These are phyloP conservation scores for Nyctalus aviator DNA, from an alignment of 2,797 vertebrate genomes.

Conservation along the genomic window DNA sequence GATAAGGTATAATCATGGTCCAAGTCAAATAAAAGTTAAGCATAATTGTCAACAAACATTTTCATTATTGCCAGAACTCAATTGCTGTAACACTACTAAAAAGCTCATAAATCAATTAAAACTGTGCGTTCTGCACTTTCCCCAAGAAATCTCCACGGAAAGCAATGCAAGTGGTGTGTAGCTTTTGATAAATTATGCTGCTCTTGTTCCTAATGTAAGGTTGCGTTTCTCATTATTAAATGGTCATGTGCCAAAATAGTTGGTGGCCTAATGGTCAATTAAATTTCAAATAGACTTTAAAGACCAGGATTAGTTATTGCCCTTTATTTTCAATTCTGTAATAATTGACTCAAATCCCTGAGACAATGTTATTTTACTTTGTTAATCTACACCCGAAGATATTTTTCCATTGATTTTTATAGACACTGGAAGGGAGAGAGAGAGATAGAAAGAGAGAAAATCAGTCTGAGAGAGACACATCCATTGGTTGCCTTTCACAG, in stretches of 20 bases:
- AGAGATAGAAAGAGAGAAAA: no score
- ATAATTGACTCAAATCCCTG: conserved; percentile 63
- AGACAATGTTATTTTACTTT: conserved; percentile 33
- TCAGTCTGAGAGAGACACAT: no score
- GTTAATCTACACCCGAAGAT: no score
- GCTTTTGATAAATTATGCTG: neutral
- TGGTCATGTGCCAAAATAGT: neutral
- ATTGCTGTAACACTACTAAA: conserved; percentile 33
- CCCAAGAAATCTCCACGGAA: conserved; percentile 40
- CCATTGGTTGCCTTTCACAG: no score
- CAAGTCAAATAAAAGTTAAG: conserved; percentile 35
- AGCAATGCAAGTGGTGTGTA: neutral
- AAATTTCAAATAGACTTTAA: conserved; percentile 77
- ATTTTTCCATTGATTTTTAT: no score
- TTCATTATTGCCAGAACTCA: conserved; percentile 40
- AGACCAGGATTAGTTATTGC: conserved; percentile 74
- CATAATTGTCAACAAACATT: conserved; percentile 36
- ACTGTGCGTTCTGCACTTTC: conserved; percentile 27
- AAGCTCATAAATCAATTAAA: conserved; percentile 67
- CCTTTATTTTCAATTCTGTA: conserved; percentile 70
- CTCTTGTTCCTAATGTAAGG: conserved; percentile 21
- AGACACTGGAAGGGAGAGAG: no score
- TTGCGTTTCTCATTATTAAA: conserved; percentile 76
- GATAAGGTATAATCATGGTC: neutral
- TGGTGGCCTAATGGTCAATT: conserved; percentile 65